Percentiles rank a stretch among this genome's conserved stretches.
Evolutionary conservation across 2,797 vertebrate species (phyloP).

Genomic region (Gymnothorax reevesii): DNA sequence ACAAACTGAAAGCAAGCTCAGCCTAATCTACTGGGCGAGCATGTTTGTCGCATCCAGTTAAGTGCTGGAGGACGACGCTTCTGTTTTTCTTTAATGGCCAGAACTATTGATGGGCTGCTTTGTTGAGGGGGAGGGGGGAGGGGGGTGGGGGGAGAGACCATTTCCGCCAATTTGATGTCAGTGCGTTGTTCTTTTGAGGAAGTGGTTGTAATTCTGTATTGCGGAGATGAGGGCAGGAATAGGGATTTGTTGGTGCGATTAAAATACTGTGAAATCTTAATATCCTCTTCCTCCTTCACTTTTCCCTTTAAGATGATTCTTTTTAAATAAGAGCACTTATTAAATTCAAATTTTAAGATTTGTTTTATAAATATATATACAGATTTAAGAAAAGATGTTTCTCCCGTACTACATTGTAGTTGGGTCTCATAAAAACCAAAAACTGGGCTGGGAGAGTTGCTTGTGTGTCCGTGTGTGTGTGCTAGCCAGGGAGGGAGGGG

Average conservation of each 20-base stretch:
- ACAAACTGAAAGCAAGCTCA: not conserved
- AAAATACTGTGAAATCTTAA: conserved; percentile 37
- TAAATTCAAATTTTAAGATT: conserved; percentile 22
- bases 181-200: not conserved
- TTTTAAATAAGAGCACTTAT: conserved; percentile 31
- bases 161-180: not conserved
- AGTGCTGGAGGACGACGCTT: not conserved
- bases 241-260: not conserved
- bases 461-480: conserved; percentile 3
- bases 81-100: too few relatives aligned
- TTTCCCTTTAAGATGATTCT: not conserved
- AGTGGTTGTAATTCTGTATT: not conserved
- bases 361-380: conserved; percentile 15
- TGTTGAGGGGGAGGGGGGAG: not conserved
- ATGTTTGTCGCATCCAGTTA: too few relatives aligned
- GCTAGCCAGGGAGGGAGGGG: too few relatives aligned
- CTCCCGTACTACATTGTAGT: conserved; percentile 14
- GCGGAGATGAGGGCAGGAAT: not conserved
- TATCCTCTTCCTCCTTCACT: not conserved
- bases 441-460: not conserved
- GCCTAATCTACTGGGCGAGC: not conserved
- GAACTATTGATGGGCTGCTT: not conserved
- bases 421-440: conserved; percentile 1
- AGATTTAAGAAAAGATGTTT: conserved; percentile 10
- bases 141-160: not conserved